Percentiles rank a stretch among this genome's conserved stretches.
Evolutionary conservation across 2,797 vertebrate species (phyloP).

Genomic region (Cheirogaleus major): DNA sequence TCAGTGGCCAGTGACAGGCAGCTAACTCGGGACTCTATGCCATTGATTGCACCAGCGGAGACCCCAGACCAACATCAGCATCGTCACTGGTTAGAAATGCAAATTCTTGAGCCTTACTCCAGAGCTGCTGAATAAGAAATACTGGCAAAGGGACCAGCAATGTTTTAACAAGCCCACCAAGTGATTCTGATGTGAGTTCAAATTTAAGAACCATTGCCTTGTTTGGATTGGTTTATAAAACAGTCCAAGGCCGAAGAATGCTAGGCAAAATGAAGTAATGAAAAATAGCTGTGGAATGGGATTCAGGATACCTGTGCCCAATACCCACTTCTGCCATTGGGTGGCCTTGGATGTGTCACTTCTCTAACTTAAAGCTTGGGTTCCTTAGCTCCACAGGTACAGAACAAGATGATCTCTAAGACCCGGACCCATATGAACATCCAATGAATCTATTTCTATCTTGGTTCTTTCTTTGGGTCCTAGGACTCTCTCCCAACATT

Average conservation of each 20-base stretch:
- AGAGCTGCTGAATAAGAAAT: neutral
- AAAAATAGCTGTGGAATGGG: too few relatives aligned
- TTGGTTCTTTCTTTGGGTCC: neutral
- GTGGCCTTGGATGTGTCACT: neutral
- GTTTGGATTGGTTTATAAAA: neutral
- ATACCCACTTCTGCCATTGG: fast-evolving
- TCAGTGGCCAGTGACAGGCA: neutral
- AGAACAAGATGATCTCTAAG: too few relatives aligned
- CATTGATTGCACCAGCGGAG: too few relatives aligned
- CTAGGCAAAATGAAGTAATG: neutral
- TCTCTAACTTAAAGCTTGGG: neutral
- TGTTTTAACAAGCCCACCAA: neutral
- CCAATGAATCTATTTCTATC: neutral
- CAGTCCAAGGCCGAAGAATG: neutral
- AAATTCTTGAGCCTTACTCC: neutral
- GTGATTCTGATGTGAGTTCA: neutral
- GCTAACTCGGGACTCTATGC: neutral
- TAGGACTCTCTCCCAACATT: neutral
- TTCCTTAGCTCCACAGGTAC: neutral
- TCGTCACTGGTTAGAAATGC: neutral
- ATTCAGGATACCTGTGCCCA: neutral
- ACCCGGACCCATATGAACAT: too few relatives aligned
- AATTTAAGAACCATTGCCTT: neutral
- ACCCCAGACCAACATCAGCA: neutral
- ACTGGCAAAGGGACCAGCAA: too few relatives aligned